Conservation (phyloP, 2,797 vertebrate genomes). For the Sphaeramia orbicularis region DNA sequence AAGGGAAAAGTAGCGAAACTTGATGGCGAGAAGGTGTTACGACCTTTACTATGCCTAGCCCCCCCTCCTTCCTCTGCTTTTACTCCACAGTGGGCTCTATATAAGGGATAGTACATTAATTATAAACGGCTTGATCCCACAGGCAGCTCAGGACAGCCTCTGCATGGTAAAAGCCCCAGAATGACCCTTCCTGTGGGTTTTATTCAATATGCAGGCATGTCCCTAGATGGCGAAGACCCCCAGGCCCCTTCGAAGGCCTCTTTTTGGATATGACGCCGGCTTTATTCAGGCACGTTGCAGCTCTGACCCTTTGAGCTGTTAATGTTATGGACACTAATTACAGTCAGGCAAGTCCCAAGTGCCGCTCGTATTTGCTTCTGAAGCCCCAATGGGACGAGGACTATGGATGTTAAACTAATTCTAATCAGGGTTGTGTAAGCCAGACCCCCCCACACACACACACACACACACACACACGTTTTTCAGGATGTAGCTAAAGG, state of each 20-base stretch:
- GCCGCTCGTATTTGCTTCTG: constrained; percentile 35
- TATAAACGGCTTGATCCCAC: constrained; percentile 20
- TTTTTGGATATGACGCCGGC: constrained; percentile 13
- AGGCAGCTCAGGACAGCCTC: constrained; percentile 11
- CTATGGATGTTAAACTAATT: constrained; percentile 41
- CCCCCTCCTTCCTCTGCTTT: not conserved
- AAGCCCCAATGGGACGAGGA: constrained; percentile 2
- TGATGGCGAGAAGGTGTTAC: constrained; percentile 11
- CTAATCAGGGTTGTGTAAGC: constrained; percentile 36
- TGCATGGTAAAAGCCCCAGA: constrained; percentile 4
- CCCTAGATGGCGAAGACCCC: constrained; percentile 15
- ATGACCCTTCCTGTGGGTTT: constrained; percentile 11
- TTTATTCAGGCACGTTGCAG: constrained; percentile 18
- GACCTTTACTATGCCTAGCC: constrained; percentile 1
- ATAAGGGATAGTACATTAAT: constrained; percentile 43
- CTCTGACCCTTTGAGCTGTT: constrained; percentile 7
- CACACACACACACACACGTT: constrained; percentile 2
- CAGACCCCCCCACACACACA: too few relatives aligned
- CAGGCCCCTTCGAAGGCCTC: constrained; percentile 25
- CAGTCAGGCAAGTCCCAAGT: constrained; percentile 24
- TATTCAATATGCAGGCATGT: constrained; percentile 20
- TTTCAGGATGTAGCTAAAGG: constrained; percentile 10
- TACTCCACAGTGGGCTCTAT: not conserved
- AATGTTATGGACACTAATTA: constrained; percentile 37
- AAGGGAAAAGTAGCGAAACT: constrained; percentile 13